These are phyloP conservation scores for Calameuta pallipes DNA, from an alignment of 2,888 invertebrate species.

Conservation along the genomic window DNA sequence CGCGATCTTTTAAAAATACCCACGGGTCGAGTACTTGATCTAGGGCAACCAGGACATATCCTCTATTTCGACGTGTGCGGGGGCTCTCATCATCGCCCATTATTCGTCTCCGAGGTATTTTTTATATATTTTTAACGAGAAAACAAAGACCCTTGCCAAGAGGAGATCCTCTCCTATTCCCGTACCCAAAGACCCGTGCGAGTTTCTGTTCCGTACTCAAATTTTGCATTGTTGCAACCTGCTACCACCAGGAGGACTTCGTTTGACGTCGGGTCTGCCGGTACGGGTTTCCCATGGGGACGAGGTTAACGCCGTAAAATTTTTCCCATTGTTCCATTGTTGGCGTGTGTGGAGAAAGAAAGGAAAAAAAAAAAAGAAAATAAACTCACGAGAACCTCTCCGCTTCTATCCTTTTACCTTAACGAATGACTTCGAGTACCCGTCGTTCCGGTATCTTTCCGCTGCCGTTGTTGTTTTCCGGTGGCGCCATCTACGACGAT, in stretches of 20 bases:
- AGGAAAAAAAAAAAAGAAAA: slow-evolving; percentile 2
- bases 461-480: too few species aligned
- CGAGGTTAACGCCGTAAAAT: too few species aligned
- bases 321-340: background rate
- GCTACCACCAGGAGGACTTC: background rate
- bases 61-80: slow-evolving; percentile 31
- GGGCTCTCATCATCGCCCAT: too few species aligned
- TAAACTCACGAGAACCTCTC: slow-evolving; percentile 8
- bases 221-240: background rate
- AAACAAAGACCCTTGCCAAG: slow-evolving; percentile 25
- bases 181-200: too few species aligned
- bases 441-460: too few species aligned
- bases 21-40: slow-evolving; percentile 53
- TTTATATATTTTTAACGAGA: slow-evolving; percentile 24
- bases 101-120: slow-evolving; percentile 20
- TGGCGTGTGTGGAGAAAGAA: slow-evolving; percentile 4
- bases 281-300: too few species aligned
- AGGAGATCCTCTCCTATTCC: background rate
- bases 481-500: too few species aligned
- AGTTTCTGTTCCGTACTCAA: background rate
- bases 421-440: too few species aligned
- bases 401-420: background rate
- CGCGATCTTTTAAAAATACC: slow-evolving; percentile 57
- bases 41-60: slow-evolving; percentile 62
- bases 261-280: too few species aligned